Base-by-base conservation (phyloP, 2,113 vertebrate genomes). In the Oreamnos americanus region DNA sequence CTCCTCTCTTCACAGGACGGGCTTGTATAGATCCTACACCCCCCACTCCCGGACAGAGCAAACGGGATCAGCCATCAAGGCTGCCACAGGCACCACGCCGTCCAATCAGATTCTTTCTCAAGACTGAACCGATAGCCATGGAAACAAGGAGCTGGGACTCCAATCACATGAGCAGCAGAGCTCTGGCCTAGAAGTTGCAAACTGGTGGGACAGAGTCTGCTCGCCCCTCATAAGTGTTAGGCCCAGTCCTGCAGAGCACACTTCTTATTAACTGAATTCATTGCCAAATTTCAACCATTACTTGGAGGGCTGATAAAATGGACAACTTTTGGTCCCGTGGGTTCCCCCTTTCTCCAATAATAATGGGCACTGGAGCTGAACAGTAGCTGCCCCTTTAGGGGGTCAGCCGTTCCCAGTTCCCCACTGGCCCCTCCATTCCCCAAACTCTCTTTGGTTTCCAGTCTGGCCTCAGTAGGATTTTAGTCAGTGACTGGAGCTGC, bases 281-380 rank as follows among this genome's bases (percentile, higher is more conserved):
- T 58, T 51, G 16, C 39, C 64, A 57, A 85, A 51, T 36, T 67
- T 89, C 79, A 82, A 60, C 71, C 11, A 82, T 74, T 74, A 83
- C 71, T 28, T 49, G 21, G 49, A 36, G 81, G 43, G 62, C 62
- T 90, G 78, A 85, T 79, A 85, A 84, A 89, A 78, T n/a, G 55
- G 58, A 51, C 88, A 64, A 13, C 11, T 8, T n/a, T 71, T 71
- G 85, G 76, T 1, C 30, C 39, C 21, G 6, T 0, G 0, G 0
- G 43, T 49, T 51, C 33, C 55, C 39, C 36, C 19, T 12, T 26
- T 9, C n/a, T 6, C 9, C 14, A 12, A 7, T 39, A 13, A 36
- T 7, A 45, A 87, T 8, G 16, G 26, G 19, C 14, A 1, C 55
- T 23, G 60, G 74, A 33, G 5, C 82, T 6, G 5, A 51, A 36